Evolutionary conservation across 2,888 invertebrate genomes (phyloP), one percentile per base, ranked within the genome.

Genomic region (Molanna angustata): DNA sequence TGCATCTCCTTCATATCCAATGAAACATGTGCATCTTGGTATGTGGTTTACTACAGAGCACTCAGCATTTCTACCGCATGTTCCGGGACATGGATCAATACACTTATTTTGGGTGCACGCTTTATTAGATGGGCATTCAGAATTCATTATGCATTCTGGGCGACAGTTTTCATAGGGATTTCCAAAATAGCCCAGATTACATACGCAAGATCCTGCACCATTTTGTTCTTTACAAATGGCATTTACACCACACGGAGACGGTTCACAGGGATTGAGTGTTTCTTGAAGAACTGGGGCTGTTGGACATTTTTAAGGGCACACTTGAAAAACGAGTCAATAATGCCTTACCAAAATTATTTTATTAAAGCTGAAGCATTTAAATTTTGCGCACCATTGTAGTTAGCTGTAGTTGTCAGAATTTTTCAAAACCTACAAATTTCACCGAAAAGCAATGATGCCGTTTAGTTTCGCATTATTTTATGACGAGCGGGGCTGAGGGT

Each of bases 101-200:
- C 86, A 86, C 71, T 82, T 85, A 66, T 81, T 82, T 64, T 77
- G 77, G 58, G 79, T 76, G 66, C 86, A 86, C 40, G 84, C 80
- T 66, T 70, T 73, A 60, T 74, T 76, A 51, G 83, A 74, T n/a
- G 80, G 72, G 64, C 85, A 86, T 65, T 85, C 85, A 22, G 82
- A 76, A 67, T 84, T 82, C 39, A 81, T 71, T 61, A 81, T 71
- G 64, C 85, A 85, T 68, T 85, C 84, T 19, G 85, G 84, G 65
- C 83, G 78, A 65, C 88, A 88, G 52, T 82, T 80, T 72, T 85
- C 82, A 64, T 86, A 88, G 33, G 90, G 89, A 66, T 89, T 86
- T 61, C 90, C 90, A 62, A 83, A 80, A 68, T 85, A 85, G 59
- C 85, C 85, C 4, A 82, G 77, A 51, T 82, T 67, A 66, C 88